A percentile compares a stretch with the other conserved stretches of the same genome.
Evolutionary conservation across 2,797 vertebrate genomes (phyloP).

Genomic region (Phaenicophaeus curvirostris): DNA sequence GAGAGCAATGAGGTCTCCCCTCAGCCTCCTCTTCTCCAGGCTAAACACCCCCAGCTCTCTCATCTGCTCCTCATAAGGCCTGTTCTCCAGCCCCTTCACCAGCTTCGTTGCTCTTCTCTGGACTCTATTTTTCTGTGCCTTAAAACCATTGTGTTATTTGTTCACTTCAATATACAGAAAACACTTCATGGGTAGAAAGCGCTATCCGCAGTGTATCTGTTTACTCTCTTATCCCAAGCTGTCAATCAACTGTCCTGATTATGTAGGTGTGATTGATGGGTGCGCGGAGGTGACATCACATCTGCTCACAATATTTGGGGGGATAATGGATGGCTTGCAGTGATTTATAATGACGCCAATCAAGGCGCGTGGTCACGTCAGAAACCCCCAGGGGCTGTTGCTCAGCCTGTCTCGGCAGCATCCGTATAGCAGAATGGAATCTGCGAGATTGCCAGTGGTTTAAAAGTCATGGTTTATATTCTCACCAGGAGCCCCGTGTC

Average conservation of each 20-base stretch:
- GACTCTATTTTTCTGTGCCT: fast-evolving
- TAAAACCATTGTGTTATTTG: neutral
- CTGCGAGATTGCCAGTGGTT: neutral
- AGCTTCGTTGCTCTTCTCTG: neutral
- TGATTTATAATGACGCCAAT: neutral
- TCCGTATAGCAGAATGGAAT: neutral
- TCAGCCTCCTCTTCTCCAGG: too few relatives aligned
- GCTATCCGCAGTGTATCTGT: neutral
- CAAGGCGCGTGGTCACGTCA: neutral
- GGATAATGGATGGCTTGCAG: neutral
- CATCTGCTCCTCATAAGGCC: too few relatives aligned
- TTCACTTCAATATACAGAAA: neutral
- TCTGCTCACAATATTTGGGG: neutral
- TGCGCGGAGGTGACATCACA: neutral
- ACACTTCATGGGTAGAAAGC: neutral
- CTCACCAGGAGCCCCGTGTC: too few relatives aligned
- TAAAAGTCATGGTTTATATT: neutral
- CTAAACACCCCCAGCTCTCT: too few relatives aligned
- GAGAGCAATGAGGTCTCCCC: too few relatives aligned
- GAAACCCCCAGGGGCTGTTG: neutral
- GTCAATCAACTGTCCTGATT: neutral
- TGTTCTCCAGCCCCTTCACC: too few relatives aligned
- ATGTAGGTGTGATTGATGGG: neutral
- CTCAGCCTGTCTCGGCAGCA: neutral
- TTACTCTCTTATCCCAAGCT: neutral